Conservation (phyloP, 1,140 invertebrate genomes). For the Portunus trituberculatus region DNA sequence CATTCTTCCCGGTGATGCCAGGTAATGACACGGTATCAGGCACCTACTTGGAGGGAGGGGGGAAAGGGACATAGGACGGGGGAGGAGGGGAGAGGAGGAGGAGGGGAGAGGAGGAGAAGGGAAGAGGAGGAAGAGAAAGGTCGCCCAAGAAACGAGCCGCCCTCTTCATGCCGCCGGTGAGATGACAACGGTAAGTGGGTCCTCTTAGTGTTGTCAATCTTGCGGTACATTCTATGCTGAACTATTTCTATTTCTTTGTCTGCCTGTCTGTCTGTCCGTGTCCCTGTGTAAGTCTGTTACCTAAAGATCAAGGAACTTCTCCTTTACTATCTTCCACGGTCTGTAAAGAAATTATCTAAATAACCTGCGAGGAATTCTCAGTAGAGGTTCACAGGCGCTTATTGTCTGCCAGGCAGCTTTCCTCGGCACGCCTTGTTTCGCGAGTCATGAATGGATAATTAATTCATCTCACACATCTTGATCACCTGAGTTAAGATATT, state of each 20-base stretch:
- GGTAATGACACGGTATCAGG: constrained; percentile 20
- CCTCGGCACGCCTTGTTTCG: neutral
- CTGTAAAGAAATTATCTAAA: no score
- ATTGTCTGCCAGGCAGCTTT: no score
- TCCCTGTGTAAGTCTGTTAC: no score
- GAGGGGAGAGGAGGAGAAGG: neutral
- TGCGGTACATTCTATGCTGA: neutral
- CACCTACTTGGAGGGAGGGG: neutral
- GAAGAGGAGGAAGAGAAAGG: neutral
- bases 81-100: neutral
- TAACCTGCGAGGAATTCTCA: neutral
- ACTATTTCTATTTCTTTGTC: neutral
- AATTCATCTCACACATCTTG: neutral
- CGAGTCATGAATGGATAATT: neutral
- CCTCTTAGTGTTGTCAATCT: neutral
- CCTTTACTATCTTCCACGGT: no score
- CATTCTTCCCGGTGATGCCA: constrained; percentile 9
- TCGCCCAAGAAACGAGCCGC: neutral
- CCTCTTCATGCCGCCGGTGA: neutral
- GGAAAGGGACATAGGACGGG: no score
- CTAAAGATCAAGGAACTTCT: no score
- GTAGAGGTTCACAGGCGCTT: neutral
- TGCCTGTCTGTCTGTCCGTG: neutral
- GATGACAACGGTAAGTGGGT: neutral
- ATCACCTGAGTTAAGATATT: neutral